Conservation (phyloP, 2,113 vertebrate species). For the Phasianus colchicus region DNA sequence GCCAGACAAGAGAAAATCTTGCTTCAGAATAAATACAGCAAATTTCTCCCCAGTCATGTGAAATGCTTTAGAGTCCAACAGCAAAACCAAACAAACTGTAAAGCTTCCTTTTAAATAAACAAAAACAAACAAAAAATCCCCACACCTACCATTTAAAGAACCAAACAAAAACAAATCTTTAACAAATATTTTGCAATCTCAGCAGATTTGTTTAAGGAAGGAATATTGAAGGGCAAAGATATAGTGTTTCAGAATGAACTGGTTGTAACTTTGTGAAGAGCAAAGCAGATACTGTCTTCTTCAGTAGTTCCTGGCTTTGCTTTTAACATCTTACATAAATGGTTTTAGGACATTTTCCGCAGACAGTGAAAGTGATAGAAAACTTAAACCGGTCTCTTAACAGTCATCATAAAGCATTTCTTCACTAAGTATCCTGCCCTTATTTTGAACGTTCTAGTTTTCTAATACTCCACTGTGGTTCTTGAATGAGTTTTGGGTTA, state of each 20-base stretch:
- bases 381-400: neutral
- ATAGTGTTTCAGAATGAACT: neutral
- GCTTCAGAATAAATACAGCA: neutral
- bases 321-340: neutral
- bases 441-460: neutral
- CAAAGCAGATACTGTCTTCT: fast-evolving
- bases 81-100: neutral
- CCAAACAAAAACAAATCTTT: fast-evolving
- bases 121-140: neutral
- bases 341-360: neutral
- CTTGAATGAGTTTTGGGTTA: neutral
- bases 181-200: neutral
- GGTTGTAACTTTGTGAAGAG: neutral
- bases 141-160: neutral
- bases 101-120: neutral
- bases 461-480: neutral
- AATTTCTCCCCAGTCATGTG: neutral
- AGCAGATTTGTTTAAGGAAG: neutral
- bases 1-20: neutral
- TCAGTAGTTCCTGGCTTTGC: neutral
- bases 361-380: neutral
- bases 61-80: neutral
- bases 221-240: neutral
- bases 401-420: neutral
- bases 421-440: neutral